A percentile compares a stretch with the other conserved stretches of the same genome.
Conservation (phyloP, 2,797 vertebrate genomes). For the Myoxocephalus aenaeus region DNA sequence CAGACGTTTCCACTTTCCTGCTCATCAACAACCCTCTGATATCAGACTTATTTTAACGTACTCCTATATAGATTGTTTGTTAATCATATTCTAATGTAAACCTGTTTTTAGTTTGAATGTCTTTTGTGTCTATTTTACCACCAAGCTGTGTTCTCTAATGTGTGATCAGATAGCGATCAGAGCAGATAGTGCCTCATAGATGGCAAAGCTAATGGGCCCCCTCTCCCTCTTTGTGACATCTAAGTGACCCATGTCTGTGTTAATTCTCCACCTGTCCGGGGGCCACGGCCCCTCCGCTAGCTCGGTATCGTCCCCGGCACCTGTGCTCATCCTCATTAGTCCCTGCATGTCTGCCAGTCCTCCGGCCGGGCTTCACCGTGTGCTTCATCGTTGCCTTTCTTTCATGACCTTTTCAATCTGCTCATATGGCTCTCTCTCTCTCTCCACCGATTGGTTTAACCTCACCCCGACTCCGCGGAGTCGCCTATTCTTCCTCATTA, state of each 20-base stretch:
- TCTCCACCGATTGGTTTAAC: constrained; percentile 45
- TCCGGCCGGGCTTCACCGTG: constrained; percentile 23
- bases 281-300: constrained; percentile 9
- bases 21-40: too few species aligned
- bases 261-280: constrained; percentile 25
- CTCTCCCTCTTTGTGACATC: not conserved
- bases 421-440: constrained; percentile 38
- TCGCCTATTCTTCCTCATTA: constrained; percentile 22
- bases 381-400: constrained; percentile 37
- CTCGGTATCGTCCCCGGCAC: constrained; percentile 21
- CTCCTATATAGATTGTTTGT: not conserved
- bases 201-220: not conserved
- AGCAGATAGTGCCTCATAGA: not conserved
- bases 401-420: constrained; percentile 40
- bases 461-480: constrained; percentile 25
- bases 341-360: constrained; percentile 39
- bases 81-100: not conserved
- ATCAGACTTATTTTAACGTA: not conserved
- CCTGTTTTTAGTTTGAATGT: not conserved
- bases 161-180: not conserved
- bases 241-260: constrained; percentile 8
- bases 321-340: constrained; percentile 54
- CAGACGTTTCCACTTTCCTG: too few species aligned
- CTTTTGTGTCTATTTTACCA: not conserved
- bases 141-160: not conserved